Conservation (phyloP, 2,888 invertebrate genomes). For the Cheilosia impressa region DNA sequence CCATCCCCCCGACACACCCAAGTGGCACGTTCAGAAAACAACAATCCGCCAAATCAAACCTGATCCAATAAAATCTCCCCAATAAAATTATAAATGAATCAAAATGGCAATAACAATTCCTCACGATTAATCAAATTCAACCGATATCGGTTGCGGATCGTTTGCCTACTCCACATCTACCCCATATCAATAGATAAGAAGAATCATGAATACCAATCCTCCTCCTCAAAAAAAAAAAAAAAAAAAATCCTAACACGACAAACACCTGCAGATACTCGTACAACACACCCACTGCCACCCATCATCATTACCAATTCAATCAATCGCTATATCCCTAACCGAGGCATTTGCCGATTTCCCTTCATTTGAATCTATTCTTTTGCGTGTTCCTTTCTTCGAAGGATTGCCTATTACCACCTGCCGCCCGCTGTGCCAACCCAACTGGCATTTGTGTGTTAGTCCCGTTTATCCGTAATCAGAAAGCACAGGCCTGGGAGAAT, state of each 20-base stretch:
- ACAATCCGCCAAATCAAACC: slow-evolving; percentile 48
- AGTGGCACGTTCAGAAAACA: not conserved
- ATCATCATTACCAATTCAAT: slow-evolving; percentile 74
- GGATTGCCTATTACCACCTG: slow-evolving; percentile 65
- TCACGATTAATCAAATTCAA: slow-evolving; percentile 71
- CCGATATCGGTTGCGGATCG: slow-evolving; percentile 63
- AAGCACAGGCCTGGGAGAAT: slow-evolving; percentile 60
- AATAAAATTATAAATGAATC: slow-evolving; percentile 72
- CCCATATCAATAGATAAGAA: slow-evolving; percentile 14
- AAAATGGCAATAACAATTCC: slow-evolving; percentile 72
- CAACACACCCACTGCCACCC: slow-evolving; percentile 23
- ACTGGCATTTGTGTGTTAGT: slow-evolving; percentile 21
- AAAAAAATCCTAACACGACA: slow-evolving; percentile 26
- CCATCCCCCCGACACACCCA: too few relatives aligned
- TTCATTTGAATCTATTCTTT: slow-evolving; percentile 72
- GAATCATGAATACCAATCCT: slow-evolving; percentile 64
- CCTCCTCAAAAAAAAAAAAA: slow-evolving; percentile 1
- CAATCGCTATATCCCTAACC: slow-evolving; percentile 61
- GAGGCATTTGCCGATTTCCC: slow-evolving; percentile 58
- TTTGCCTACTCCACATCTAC: slow-evolving; percentile 33
- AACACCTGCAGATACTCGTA: slow-evolving; percentile 56
- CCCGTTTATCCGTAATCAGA: slow-evolving; percentile 68
- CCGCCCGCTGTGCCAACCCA: not conserved
- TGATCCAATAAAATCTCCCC: slow-evolving; percentile 48
- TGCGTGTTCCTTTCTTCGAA: slow-evolving; percentile 36